Evolutionary conservation across 1,140 invertebrate species (phyloP), one percentile per base, ranked within the genome.

Genomic region (Tribolium madens): DNA sequence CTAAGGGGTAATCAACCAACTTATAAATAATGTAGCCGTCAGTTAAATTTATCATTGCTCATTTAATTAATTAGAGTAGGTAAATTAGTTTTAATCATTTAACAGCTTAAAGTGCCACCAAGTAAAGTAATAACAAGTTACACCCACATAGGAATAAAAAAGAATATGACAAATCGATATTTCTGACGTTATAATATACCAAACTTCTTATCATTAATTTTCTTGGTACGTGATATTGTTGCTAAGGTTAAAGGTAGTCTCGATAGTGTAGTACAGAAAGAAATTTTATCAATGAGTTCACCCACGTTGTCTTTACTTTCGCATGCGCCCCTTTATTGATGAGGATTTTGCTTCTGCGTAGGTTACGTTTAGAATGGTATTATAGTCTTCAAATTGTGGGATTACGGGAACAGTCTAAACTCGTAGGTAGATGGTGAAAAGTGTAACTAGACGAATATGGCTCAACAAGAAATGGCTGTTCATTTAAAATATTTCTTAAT

Each of bases 241-340:
- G 15, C 13, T 64, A 47, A 71, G 33, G 68, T 71, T 50, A 71
- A 47, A 71, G 68, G 42, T 50, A 71, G 47, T 48, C 15, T 47
- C 17, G 31, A 17, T 47, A 42, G 36, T 48, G 68, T 71, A 71
- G 68, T 71, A 71, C 46, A 71, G 9, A 15, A 21, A 17, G 70
- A 47, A 42, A 26, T 10, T 13, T 10, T 46, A 72, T 72, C 70
- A 81, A 81, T 81, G 80, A 77, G 77, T 60, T 47, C 79, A 74
- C 77, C 79, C 81, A 82, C 79, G 76, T 79, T 77, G 33, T 47
- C 10, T 10, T 1, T 7, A n/a, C 15, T 6, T 14, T 52, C 78
- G 81, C 76, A 75, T 76, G 81, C 79, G 81, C 72, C 31, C 42
- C 12, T 21, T 78, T 81, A 82, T 82, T 82, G 79, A 82, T 78